Evolutionary conservation across 1,140 invertebrate genomes (phyloP).

Genomic region (Pogonus chalceus): DNA sequence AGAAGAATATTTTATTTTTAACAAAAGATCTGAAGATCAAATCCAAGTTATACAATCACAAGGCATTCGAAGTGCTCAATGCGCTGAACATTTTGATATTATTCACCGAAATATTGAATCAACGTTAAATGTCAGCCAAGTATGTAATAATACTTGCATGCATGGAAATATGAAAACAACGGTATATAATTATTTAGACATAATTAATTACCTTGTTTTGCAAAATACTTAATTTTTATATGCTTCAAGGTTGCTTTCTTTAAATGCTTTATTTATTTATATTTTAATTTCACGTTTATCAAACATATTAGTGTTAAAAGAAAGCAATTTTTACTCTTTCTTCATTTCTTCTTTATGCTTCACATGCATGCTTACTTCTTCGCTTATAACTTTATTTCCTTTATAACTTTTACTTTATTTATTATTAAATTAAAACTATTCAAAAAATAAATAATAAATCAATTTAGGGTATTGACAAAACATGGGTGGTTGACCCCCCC

Average conservation of each 20-base stretch:
- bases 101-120: slow-evolving; percentile 50
- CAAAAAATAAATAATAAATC: slow-evolving; percentile 10
- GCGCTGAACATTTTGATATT: slow-evolving; percentile 61
- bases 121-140: slow-evolving; percentile 54
- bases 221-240: too few species aligned
- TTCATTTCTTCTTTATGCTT: too few species aligned
- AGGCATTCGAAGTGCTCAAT: slow-evolving; percentile 73
- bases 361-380: too few species aligned
- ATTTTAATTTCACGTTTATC: slow-evolving; percentile 11
- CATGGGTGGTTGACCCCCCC: slow-evolving; percentile 72
- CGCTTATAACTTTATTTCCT: too few species aligned
- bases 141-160: slow-evolving; percentile 33
- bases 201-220: too few species aligned
- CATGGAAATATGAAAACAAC: neutral
- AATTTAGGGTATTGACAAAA: slow-evolving; percentile 55
- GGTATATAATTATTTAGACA: slow-evolving; percentile 7
- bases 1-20: slow-evolving; percentile 75
- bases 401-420: too few species aligned
- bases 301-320: neutral
- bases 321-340: too few species aligned
- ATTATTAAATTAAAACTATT: too few species aligned
- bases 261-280: too few species aligned
- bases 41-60: slow-evolving; percentile 71
- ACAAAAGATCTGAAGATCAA: slow-evolving; percentile 68
- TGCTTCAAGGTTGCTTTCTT: too few species aligned